A percentile compares a stretch with the other conserved stretches of the same genome.
Conservation (phyloP, 1,140 invertebrate species). For the Aphelinus atriplicis region DNA sequence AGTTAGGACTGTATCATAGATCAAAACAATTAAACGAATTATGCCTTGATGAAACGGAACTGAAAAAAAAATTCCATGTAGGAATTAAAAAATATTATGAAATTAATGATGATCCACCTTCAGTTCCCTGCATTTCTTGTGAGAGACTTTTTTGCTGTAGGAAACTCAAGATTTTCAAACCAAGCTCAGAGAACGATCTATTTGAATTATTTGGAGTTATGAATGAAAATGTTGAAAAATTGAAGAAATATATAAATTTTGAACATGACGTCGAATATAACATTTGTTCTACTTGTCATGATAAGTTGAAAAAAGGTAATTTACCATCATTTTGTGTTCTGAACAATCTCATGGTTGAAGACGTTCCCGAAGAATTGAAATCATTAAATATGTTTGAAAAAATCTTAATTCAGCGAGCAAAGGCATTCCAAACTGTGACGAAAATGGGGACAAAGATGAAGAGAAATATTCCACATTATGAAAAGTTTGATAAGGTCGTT, state of each 20-base stretch:
- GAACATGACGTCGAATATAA: slow-evolving; percentile 15
- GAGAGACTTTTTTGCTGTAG: slow-evolving; percentile 40
- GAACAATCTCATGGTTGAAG: too few species aligned
- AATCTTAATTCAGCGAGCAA: slow-evolving; percentile 52
- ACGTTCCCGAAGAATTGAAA: slow-evolving; percentile 41
- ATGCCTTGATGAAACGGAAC: not conserved
- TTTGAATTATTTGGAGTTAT: too few species aligned
- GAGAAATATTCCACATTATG: slow-evolving; percentile 43
- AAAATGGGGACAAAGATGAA: too few species aligned
- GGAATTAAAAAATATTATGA: not conserved
- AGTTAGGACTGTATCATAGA: too few species aligned
- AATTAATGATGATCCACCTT: slow-evolving; percentile 17
- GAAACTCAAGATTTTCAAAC: not conserved
- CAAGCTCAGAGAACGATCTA: too few species aligned
- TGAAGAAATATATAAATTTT: slow-evolving; percentile 27
- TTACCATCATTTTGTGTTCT: too few species aligned
- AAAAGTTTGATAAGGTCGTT: slow-evolving; percentile 39
- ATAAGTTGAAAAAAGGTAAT: slow-evolving; percentile 34
- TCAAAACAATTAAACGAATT: too few species aligned
- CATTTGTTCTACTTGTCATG: slow-evolving; percentile 39
- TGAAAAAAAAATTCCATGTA: not conserved
- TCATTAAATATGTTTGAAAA: slow-evolving; percentile 40
- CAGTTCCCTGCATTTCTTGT: slow-evolving; percentile 43
- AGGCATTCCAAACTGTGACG: slow-evolving; percentile 54
- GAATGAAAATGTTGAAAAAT: slow-evolving; percentile 31